A percentile compares a stretch with the other conserved stretches of the same genome.
These are phyloP conservation scores for Macropodus opercularis DNA, from an alignment of 2,797 vertebrate species.

Conservation along the genomic window DNA sequence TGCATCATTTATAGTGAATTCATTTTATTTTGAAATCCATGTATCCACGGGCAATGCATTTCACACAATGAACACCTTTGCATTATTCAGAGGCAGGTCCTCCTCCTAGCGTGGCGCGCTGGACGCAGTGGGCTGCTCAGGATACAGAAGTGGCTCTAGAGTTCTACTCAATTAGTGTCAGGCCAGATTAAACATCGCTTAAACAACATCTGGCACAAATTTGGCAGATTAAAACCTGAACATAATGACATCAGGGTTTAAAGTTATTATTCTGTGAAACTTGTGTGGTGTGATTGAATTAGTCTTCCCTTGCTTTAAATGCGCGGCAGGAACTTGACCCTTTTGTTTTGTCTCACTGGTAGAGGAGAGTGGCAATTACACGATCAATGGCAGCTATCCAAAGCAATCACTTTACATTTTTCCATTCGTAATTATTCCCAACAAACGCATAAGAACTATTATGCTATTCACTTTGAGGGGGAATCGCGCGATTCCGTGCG, in stretches of 20 bases:
- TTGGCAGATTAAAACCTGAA: not conserved
- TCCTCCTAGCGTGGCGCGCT: not conserved
- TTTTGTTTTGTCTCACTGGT: constrained; percentile 9
- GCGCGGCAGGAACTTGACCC: not conserved
- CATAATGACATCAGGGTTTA: not conserved
- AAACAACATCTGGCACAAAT: not conserved
- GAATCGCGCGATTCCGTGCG: constrained; percentile 9
- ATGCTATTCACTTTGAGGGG: constrained; percentile 8
- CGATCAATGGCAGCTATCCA: constrained; percentile 7
- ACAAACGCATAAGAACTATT: constrained; percentile 20
- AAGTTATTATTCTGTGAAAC: not conserved
- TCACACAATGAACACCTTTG: constrained; percentile 27
- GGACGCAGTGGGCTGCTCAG: not conserved
- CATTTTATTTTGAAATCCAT: constrained; percentile 20
- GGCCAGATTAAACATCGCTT: not conserved
- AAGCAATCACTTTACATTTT: constrained; percentile 18
- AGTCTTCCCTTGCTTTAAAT: not conserved
- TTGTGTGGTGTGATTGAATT: constrained; percentile 12
- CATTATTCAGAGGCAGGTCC: constrained; percentile 25
- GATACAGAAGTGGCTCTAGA: not conserved
- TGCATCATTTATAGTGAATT: constrained; percentile 31
- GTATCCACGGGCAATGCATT: constrained; percentile 1
- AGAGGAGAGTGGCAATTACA: constrained; percentile 4
- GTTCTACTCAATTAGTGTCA: not conserved
- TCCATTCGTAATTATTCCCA: constrained; percentile 19